Conservation (phyloP, 2,113 vertebrate genomes). For the Oryctolagus cuniculus region mOryCun1.1 NC_091435.1:55624501-55625000, state of each 20-base stretch:
- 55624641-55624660: too few species aligned
- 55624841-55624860: conserved; percentile 36
- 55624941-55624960: not conserved
- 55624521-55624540: too few species aligned
- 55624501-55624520: too few species aligned
- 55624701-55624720: not conserved
- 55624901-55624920: too few species aligned
- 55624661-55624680: not conserved
- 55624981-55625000: not conserved
- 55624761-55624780: conserved; percentile 33
- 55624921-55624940: not conserved
- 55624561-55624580: too few species aligned
- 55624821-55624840: not conserved
- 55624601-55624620: too few species aligned
- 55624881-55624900: not conserved
- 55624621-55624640: too few species aligned
- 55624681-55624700: not conserved
- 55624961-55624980: not conserved
- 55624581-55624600: too few species aligned
- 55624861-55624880: not conserved
- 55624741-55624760: not conserved
- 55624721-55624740: not conserved
- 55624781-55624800: conserved; percentile 18
- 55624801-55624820: not conserved
- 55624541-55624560: too few species aligned